Conservation (phyloP, 1,140 invertebrate genomes). For the Zelostemma sp. region DNA sequence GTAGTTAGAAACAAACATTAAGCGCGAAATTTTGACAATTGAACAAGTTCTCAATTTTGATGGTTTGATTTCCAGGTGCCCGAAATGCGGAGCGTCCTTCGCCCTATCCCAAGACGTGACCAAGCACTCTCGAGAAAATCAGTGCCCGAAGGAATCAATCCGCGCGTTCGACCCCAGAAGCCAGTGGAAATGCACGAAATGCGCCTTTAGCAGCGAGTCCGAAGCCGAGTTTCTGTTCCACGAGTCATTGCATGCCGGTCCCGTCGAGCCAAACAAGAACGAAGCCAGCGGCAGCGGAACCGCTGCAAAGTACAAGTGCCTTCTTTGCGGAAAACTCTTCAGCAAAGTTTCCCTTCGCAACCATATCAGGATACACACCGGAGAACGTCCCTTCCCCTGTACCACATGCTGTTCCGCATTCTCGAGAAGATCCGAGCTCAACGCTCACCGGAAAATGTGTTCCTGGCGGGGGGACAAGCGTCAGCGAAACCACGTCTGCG, state of each 20-base stretch:
- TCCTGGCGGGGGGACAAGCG: constrained; percentile 1
- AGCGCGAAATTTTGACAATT: no score
- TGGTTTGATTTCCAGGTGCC: constrained; percentile 75
- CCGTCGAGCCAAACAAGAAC: constrained; percentile 56
- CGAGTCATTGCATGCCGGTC: constrained; percentile 73
- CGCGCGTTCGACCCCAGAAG: neutral
- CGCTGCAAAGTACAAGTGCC: constrained; percentile 74
- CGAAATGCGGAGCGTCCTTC: constrained; percentile 77
- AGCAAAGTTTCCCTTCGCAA: constrained; percentile 76
- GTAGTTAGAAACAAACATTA: no score
- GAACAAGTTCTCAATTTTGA: no score
- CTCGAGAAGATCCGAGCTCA: constrained; percentile 74
- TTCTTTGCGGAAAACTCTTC: constrained; percentile 78
- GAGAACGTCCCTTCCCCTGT: constrained; percentile 83
- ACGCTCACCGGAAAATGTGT: constrained; percentile 54
- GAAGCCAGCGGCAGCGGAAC: constrained; percentile 55
- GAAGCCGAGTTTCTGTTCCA: constrained; percentile 77
- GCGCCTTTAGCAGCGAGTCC: constrained; percentile 66
- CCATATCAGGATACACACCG: constrained; percentile 80
- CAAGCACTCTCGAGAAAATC: constrained; percentile 72
- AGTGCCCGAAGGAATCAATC: constrained; percentile 16
- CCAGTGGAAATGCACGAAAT: constrained; percentile 65
- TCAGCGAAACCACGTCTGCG: constrained; percentile 68
- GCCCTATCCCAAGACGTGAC: constrained; percentile 80
- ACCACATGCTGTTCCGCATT: constrained; percentile 75